These are phyloP conservation scores for Emydocephalus ijimae DNA, from an alignment of 2,113 vertebrate species.

Conservation along the genomic window DNA sequence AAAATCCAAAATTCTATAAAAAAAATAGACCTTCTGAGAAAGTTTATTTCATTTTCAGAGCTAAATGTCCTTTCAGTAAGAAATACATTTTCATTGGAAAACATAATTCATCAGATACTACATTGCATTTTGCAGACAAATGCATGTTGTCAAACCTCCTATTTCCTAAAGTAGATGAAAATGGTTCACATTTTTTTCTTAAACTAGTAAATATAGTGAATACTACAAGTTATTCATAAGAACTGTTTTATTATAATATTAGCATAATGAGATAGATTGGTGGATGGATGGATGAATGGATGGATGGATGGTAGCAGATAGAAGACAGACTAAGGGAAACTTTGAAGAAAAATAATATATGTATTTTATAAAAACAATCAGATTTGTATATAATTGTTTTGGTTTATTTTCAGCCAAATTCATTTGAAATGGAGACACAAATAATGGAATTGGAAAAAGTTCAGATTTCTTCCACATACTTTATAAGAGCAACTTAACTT, in stretches of 20 bases:
- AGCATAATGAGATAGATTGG: slow-evolving; percentile 27
- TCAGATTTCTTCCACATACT: background rate
- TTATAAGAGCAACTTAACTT: background rate
- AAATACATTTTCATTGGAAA: slow-evolving; percentile 76
- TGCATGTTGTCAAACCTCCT: slow-evolving; percentile 69
- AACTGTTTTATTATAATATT: background rate
- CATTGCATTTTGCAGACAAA: slow-evolving; percentile 73
- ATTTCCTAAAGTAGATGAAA: slow-evolving; percentile 68
- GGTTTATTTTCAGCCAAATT: background rate
- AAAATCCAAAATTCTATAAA: slow-evolving; percentile 71
- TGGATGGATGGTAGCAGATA: background rate
- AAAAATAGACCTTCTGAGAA: slow-evolving; percentile 63
- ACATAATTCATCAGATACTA: slow-evolving; percentile 73
- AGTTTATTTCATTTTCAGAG: slow-evolving; percentile 68
- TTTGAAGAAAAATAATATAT: background rate
- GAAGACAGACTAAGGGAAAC: background rate
- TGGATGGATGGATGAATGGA: background rate
- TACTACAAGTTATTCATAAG: background rate
- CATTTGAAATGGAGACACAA: background rate
- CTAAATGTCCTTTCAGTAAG: slow-evolving; percentile 70
- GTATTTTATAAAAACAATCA: background rate
- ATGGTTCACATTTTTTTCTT: slow-evolving; percentile 50
- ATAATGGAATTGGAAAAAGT: background rate
- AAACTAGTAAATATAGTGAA: slow-evolving; percentile 31
- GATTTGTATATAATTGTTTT: background rate